Conservation (phyloP, 2,113 vertebrate genomes). For the Odocoileus hemionus region DNA sequence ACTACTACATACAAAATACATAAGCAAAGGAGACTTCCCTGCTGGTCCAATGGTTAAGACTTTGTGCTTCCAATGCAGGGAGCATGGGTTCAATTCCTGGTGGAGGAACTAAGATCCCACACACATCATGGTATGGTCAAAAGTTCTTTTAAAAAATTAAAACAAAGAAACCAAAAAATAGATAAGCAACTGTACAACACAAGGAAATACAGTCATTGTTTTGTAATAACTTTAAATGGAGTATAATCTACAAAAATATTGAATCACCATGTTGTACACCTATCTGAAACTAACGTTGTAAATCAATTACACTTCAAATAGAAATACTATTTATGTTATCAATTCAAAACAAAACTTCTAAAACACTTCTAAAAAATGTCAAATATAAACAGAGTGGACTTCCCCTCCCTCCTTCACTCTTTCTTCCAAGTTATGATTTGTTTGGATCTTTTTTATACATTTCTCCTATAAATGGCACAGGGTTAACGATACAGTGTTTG, state of each 20-base stretch:
- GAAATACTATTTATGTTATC: background rate
- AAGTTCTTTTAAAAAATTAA: background rate
- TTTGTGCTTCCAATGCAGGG: background rate
- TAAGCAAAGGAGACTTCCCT: background rate
- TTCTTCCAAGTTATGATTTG: background rate
- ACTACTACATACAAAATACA: background rate
- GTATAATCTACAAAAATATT: background rate
- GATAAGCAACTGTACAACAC: background rate
- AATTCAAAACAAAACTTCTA: background rate
- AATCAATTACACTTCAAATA: background rate
- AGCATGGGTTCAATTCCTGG: background rate
- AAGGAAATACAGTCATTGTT: background rate
- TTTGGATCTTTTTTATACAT: background rate
- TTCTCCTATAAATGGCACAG: background rate
- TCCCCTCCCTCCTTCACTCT: background rate
- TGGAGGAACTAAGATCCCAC: background rate
- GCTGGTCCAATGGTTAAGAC: background rate
- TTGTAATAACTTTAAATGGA: background rate
- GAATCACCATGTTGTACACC: background rate
- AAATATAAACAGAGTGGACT: too few species aligned
- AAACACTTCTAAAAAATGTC: background rate
- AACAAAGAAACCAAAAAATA: background rate
- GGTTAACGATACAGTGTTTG: background rate
- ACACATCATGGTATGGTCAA: background rate
- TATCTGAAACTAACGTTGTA: background rate